A percentile compares a stretch with the other conserved stretches of the same genome.
Evolutionary conservation across 1,140 invertebrate genomes (phyloP).

Genomic region (Doryteuthis pealeii): DNA sequence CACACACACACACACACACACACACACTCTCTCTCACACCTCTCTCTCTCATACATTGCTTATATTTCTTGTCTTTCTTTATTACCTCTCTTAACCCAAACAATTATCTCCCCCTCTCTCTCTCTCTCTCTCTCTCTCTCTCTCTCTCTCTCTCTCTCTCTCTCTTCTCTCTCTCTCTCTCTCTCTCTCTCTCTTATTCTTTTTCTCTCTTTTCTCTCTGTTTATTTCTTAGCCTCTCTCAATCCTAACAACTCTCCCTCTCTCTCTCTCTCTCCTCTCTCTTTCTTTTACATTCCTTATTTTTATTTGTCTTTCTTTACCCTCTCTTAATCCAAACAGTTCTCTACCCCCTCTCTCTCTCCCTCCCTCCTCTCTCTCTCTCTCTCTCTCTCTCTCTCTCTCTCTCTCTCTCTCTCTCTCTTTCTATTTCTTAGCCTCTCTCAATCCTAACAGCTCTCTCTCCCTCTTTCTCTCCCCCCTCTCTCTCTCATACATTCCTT

Average conservation of each 20-base stretch:
- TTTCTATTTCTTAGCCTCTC: no score
- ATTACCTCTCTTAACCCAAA: neutral
- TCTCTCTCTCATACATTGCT: no score
- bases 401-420: neutral
- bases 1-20: neutral
- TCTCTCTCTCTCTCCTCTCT: neutral
- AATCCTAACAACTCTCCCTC: no score
- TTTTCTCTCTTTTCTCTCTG: neutral
- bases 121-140: neutral
- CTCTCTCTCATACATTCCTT: no score
- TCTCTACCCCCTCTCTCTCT: neutral
- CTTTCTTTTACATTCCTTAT: neutral
- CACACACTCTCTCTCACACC: no score
- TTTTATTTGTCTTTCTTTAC: neutral
- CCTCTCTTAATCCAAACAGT: neutral
- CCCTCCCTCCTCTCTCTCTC: slow-evolving; percentile 9
- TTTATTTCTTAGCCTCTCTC: no score
- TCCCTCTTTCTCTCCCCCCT: no score
- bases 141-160: neutral
- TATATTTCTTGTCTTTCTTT: neutral
- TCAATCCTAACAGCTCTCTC: no score
- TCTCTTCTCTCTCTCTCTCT: neutral
- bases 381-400: slow-evolving; percentile 13
- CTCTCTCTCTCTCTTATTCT: neutral
- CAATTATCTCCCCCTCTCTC: neutral